Percentiles rank a stretch among this genome's conserved stretches.
Evolutionary conservation across 2,888 invertebrate species (phyloP).

Genomic region (Coleophora deauratella): DNA sequence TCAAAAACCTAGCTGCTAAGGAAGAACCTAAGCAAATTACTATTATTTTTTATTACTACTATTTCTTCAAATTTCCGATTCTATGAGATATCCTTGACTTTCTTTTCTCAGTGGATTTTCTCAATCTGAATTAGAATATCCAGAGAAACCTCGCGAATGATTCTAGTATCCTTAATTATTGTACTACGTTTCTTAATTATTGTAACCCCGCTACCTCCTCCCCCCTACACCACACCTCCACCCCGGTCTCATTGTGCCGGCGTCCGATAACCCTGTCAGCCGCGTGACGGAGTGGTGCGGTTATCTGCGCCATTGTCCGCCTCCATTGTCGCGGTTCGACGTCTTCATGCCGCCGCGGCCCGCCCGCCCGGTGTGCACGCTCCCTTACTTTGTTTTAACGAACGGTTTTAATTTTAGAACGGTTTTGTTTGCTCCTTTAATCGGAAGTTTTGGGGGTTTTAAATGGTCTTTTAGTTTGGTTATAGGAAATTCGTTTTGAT

Average conservation of each 20-base stretch:
- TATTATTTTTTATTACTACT: no score
- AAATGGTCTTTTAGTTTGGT: slow-evolving; percentile 24
- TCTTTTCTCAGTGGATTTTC: no score
- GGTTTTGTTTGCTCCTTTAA: no score
- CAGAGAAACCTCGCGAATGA: no score
- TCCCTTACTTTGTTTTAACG: slow-evolving; percentile 21
- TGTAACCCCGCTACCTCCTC: slow-evolving; percentile 2
- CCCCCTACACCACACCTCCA: slow-evolving; percentile 7
- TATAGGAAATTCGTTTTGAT: slow-evolving; percentile 6
- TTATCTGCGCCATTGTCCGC: slow-evolving; percentile 60
- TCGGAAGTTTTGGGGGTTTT: slow-evolving; percentile 18
- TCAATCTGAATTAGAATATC: no score
- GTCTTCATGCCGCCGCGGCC: slow-evolving; percentile 41
- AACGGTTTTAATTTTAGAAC: not conserved
- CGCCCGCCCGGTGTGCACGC: slow-evolving; percentile 19
- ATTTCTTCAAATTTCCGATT: no score
- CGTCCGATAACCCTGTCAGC: slow-evolving; percentile 68
- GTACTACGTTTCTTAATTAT: no score
- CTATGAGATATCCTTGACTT: no score
- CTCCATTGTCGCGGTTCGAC: slow-evolving; percentile 49
- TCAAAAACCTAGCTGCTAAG: no score
- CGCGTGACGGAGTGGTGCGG: slow-evolving; percentile 66
- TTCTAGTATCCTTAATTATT: no score
- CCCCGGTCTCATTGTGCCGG: slow-evolving; percentile 32
- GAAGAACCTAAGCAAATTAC: no score